These are phyloP conservation scores for Willisornis vidua DNA, from an alignment of 2,113 vertebrate genomes.

Conservation along the genomic window DNA sequence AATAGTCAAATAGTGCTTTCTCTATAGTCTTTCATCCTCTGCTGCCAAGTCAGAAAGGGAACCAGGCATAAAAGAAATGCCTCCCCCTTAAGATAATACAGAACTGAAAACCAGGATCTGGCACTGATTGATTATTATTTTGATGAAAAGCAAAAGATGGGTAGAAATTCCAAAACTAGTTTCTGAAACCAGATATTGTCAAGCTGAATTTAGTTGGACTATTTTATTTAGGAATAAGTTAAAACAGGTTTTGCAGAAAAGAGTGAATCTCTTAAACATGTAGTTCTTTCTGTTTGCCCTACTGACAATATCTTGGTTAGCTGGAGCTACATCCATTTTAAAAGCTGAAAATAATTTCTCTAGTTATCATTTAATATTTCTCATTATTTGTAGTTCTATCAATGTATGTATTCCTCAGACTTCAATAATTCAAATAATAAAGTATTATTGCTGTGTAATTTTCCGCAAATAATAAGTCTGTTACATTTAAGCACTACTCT, in stretches of 20 bases:
- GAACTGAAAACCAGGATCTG: not conserved
- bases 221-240: not conserved
- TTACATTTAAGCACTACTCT: not conserved
- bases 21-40: not conserved
- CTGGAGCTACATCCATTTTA: not conserved
- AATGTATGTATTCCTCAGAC: not conserved
- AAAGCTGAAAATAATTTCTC: not conserved
- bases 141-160: not conserved
- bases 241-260: not conserved
- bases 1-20: not conserved
- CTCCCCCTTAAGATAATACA: not conserved
- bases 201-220: not conserved
- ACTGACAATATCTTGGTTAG: not conserved
- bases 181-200: not conserved
- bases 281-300: not conserved
- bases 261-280: not conserved
- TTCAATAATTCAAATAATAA: not conserved
- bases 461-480: not conserved
- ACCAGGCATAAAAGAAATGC: not conserved
- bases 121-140: not conserved
- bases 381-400: not conserved
- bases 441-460: not conserved
- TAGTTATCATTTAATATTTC: not conserved
- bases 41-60: not conserved
- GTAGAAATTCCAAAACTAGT: not conserved